Percentiles rank a stretch among this genome's conserved stretches.
Conservation (phyloP, 2,888 invertebrate species). For the Troides oblongomaculatus region DNA sequence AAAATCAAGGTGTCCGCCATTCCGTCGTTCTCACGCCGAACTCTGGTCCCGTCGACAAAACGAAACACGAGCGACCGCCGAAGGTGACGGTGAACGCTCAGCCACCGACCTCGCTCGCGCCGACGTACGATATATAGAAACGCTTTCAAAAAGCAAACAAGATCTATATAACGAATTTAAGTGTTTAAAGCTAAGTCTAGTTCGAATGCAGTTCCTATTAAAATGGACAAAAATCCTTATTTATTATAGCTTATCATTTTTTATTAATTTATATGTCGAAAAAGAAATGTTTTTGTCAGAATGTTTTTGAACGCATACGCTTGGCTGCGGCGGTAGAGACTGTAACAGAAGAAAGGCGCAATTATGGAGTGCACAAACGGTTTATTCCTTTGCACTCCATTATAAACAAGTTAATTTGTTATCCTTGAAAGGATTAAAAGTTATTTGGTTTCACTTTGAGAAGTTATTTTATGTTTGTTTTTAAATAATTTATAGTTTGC, state of each 20-base stretch:
- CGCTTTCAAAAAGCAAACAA: slow-evolving; percentile 34
- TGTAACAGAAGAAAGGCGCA: slow-evolving; percentile 3
- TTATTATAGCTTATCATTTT: background rate
- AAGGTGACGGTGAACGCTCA: slow-evolving; percentile 55
- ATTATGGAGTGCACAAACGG: slow-evolving; percentile 11
- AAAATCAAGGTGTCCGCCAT: slow-evolving; percentile 39
- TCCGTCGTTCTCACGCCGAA: slow-evolving; percentile 74
- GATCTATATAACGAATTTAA: slow-evolving; percentile 56
- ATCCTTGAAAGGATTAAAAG: slow-evolving; percentile 27
- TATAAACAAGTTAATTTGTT: slow-evolving; percentile 22
- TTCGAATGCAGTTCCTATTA: slow-evolving; percentile 62
- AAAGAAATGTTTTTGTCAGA: slow-evolving; percentile 1
- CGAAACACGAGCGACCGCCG: slow-evolving; percentile 54
- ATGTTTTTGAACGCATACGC: background rate
- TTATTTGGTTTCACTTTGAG: slow-evolving; percentile 30
- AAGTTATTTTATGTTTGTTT: slow-evolving; percentile 28
- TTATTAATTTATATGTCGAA: background rate
- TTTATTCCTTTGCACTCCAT: slow-evolving; percentile 19
- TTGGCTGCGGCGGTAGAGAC: background rate
- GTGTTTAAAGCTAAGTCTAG: slow-evolving; percentile 52
- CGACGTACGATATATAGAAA: slow-evolving; percentile 43
- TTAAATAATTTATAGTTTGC: slow-evolving; percentile 35
- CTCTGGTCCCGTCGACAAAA: slow-evolving; percentile 54
- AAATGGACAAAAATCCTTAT: slow-evolving; percentile 42
- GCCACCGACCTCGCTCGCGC: slow-evolving; percentile 37